phyloP scores from a whole-genome alignment of 2,113 vertebrate species.

The Rhabdomys dilectus region DNA sequence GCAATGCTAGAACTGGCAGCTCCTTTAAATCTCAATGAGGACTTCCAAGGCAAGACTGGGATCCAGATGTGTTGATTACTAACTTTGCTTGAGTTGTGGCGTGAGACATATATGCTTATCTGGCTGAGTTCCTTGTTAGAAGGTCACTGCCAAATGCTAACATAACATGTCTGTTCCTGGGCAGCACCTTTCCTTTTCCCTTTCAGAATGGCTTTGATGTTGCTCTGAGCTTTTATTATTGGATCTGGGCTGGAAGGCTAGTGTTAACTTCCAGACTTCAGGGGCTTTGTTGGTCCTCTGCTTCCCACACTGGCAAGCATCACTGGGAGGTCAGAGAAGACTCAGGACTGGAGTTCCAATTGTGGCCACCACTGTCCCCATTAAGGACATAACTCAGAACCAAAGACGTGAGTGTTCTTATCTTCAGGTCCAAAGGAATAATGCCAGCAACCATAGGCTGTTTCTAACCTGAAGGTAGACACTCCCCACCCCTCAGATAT shows the following conservation, averaged over 20 bases:
- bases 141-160: conserved; percentile 44
- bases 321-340: conserved; percentile 45
- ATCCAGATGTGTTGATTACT: conserved; percentile 9
- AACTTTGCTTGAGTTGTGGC: not conserved
- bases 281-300: conserved; percentile 10
- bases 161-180: conserved; percentile 17
- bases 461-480: not conserved
- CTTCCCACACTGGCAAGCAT: conserved; percentile 29
- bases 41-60: not conserved
- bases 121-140: conserved; percentile 45
- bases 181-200: not conserved
- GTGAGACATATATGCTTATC: not conserved
- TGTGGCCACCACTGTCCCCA: not conserved
- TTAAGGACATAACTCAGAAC: not conserved
- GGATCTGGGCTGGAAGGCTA: conserved; percentile 11
- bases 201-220: conserved; percentile 70
- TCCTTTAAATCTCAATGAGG: conserved; percentile 1
- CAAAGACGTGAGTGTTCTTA: conserved; percentile 37
- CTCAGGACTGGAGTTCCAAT: not conserved
- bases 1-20: conserved; percentile 6
- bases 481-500: not conserved
- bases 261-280: conserved; percentile 19
- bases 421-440: not conserved
- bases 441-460: not conserved
- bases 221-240: conserved; percentile 27